Base-by-base conservation (phyloP, 2,113 vertebrate genomes). In the Pleuronectes platessa region DNA sequence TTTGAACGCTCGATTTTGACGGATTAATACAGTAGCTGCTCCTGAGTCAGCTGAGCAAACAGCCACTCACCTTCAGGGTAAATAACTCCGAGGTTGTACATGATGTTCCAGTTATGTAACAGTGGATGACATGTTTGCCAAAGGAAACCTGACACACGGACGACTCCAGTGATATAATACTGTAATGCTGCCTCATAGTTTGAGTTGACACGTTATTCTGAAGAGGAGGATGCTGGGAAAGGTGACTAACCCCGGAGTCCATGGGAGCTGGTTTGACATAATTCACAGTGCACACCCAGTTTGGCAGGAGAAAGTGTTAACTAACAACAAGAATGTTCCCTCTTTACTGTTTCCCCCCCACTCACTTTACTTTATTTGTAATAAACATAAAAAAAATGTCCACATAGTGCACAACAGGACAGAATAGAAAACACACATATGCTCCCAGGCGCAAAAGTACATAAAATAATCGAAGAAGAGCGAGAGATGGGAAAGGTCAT, bases 81-180 rank as follows among this genome's bases (percentile, higher is more conserved):
- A 71, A 17, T 23, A 10, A 20, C 23, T 56, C 35, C 7, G 6
- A 51, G 24, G 26, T 27, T 55, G 71, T 20, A 72, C 69, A 49
- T 60, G 12, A 13, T 61, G 72, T 69, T 47, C 68, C 21, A 24
- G 4, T 10, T 72, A 9, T 62, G 56, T 35, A 61, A 79, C 17
- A 2, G 3, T 4, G 15, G 9, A 14, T 47, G 55, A 35, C 49
- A 8, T 35, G 47, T 17, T 11, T 12, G 14, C 24, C 3, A 2
- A 14, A 9, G 37, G 61, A 59, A 17, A 63, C 10, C 12, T 24
- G 55, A 53, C 10, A 55, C 20, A 4, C 51, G 26, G 2, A 24
- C 4, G 51, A 17, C 11, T 2, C 37, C 21, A 9, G 54, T 31
- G 9, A 18, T 47, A 21, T 20, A n/a, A 2, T n/a, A 13, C 54